A percentile compares a stretch with the other conserved stretches of the same genome.
phyloP scores from a whole-genome alignment of 2,888 invertebrate genomes.

The Pyrgus malvae region DNA sequence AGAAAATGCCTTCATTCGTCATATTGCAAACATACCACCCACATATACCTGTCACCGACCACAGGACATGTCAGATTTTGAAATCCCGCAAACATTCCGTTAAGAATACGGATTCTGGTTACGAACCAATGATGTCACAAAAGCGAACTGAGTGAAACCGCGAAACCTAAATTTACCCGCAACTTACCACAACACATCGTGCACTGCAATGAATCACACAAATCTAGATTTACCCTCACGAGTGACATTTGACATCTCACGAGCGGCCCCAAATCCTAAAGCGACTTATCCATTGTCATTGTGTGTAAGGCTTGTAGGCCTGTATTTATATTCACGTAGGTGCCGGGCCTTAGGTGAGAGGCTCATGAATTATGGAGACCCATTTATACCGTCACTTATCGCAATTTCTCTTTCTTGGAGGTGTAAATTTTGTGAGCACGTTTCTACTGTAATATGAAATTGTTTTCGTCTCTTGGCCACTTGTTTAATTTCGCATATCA shows the following conservation, averaged over 20 bases:
- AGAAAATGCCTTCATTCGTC: conserved; percentile 1
- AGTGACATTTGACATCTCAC: conserved; percentile 58
- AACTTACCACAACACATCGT: conserved; percentile 13
- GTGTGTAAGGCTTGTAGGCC: conserved; percentile 25
- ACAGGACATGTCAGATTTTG: conserved; percentile 10
- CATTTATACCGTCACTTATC: conserved; percentile 50
- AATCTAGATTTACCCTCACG: conserved; percentile 57
- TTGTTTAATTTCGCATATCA: conserved; percentile 19
- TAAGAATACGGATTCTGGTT: conserved; percentile 9
- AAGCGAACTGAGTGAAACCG: conserved; percentile 23
- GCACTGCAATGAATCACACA: conserved; percentile 41
- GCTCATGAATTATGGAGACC: conserved; percentile 73
- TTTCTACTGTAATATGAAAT: conserved; percentile 37
- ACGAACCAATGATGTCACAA: conserved; percentile 22
- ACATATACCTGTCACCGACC: conserved; percentile 6
- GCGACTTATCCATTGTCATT: conserved; percentile 63
- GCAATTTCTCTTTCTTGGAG: conserved; percentile 46
- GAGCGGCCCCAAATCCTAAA: conserved; percentile 45
- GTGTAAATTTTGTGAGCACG: conserved; percentile 44
- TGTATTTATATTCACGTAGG: conserved; percentile 31
- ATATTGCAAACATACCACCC: conserved; percentile 8
- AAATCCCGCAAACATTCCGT: conserved; percentile 4
- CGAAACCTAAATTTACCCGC: conserved; percentile 29
- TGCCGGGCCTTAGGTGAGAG: conserved; percentile 54
- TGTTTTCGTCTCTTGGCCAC: conserved; percentile 39